Percentiles rank a stretch among this genome's conserved stretches.
Evolutionary conservation across 2,888 invertebrate genomes (phyloP).

Genomic region (Neoascia interrupta): DNA sequence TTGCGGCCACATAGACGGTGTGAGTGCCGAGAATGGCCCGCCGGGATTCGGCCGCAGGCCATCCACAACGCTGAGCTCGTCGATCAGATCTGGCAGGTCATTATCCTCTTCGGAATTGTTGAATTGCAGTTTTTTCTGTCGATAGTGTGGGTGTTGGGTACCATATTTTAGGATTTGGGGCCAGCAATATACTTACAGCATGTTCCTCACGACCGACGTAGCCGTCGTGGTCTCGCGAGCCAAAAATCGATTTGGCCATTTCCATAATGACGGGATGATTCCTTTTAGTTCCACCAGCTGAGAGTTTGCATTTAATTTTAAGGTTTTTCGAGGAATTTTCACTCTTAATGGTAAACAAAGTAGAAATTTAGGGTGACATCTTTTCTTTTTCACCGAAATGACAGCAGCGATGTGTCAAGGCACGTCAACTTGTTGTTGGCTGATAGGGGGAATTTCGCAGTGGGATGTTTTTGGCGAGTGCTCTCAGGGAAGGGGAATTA

Average conservation of each 20-base stretch:
- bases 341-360: conserved; percentile 55
- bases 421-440: conserved; percentile 49
- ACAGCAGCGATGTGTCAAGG: conserved; percentile 8
- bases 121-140: conserved; percentile 88
- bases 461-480: not conserved
- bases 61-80: conserved; percentile 86
- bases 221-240: conserved; percentile 91
- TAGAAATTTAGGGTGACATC: conserved; percentile 32
- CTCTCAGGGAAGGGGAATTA: not conserved
- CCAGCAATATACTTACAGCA: conserved; percentile 81
- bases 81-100: conserved; percentile 84
- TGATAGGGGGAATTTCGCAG: not conserved
- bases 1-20: conserved; percentile 98
- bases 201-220: conserved; percentile 93
- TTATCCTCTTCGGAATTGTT: conserved; percentile 89
- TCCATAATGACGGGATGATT: conserved; percentile 84
- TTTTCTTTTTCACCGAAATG: conserved; percentile 6
- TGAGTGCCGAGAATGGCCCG: conserved; percentile 96
- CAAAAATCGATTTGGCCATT: conserved; percentile 94
- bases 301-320: conserved; percentile 32
- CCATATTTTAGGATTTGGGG: conserved; percentile 50
- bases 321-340: not conserved
- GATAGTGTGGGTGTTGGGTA: conserved; percentile 57
- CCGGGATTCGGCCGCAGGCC: conserved; percentile 88
- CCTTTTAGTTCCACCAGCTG: not conserved